Conservation (phyloP, 2,888 invertebrate genomes). For the Chironomus tentans region DNA sequence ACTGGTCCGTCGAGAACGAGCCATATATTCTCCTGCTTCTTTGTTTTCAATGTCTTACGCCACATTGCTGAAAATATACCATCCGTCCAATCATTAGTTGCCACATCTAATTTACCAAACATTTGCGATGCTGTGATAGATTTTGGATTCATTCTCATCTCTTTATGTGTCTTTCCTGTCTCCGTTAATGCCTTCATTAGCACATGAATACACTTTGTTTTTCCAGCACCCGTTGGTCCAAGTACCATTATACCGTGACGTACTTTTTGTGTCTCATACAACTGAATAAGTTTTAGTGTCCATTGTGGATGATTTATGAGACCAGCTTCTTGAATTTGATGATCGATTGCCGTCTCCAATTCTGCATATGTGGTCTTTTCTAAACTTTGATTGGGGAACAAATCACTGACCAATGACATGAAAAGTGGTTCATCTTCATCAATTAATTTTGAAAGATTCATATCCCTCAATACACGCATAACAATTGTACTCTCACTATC, state of each 20-base stretch:
- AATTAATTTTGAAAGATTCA: slow-evolving; percentile 94
- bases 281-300: slow-evolving; percentile 89
- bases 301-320: slow-evolving; percentile 90
- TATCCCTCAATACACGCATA: slow-evolving; percentile 93
- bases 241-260: slow-evolving; percentile 89
- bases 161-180: slow-evolving; percentile 75
- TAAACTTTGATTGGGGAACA: slow-evolving; percentile 89
- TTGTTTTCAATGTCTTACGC: slow-evolving; percentile 86
- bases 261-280: slow-evolving; percentile 91
- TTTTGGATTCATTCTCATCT: slow-evolving; percentile 98
- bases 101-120: slow-evolving; percentile 93
- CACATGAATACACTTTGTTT: slow-evolving; percentile 79
- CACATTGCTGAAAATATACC: slow-evolving; percentile 83
- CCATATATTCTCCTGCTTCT: slow-evolving; percentile 80
- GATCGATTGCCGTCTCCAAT: slow-evolving; percentile 76
- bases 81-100: slow-evolving; percentile 98
- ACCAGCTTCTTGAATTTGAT: slow-evolving; percentile 70
- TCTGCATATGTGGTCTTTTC: slow-evolving; percentile 88
- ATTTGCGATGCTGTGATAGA: slow-evolving; percentile 95
- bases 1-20: slow-evolving; percentile 92
- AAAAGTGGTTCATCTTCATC: slow-evolving; percentile 98
- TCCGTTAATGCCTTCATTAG: slow-evolving; percentile 85
- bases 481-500: slow-evolving; percentile 94
- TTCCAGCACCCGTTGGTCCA: slow-evolving; percentile 91
- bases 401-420: slow-evolving; percentile 87